Evolutionary conservation across 2,888 invertebrate species (phyloP).

Genomic region (Lasioglossum malachurum): DNA sequence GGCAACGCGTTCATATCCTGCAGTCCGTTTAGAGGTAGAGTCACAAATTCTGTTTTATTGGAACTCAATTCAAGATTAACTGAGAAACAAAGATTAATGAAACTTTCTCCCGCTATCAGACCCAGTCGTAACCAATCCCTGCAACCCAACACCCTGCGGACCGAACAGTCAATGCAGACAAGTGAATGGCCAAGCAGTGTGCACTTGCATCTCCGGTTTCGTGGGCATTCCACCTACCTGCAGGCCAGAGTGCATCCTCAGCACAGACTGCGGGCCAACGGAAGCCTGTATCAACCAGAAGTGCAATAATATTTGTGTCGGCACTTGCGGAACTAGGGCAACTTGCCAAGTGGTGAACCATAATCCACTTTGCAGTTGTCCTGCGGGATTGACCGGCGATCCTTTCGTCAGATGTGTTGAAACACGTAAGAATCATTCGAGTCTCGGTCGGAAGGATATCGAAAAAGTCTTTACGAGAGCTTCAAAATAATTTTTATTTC

Average conservation of each 20-base stretch:
- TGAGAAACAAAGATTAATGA: background rate
- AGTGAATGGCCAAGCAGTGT: constrained; percentile 88
- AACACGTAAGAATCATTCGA: constrained; percentile 72
- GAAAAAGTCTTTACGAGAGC: background rate
- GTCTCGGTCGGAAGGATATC: background rate
- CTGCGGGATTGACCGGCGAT: constrained; percentile 87
- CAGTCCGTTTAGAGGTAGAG: constrained; percentile 86
- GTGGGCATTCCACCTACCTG: constrained; percentile 89
- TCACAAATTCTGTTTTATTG: background rate
- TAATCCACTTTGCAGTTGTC: constrained; percentile 88
- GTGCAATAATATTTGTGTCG: constrained; percentile 87
- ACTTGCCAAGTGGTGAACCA: constrained; percentile 88
- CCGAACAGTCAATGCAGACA: constrained; percentile 89
- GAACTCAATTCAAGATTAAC: constrained; percentile 4
- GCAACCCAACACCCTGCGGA: constrained; percentile 89
- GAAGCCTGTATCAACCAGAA: constrained; percentile 89
- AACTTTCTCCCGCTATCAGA: constrained; percentile 24
- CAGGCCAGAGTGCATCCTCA: constrained; percentile 89
- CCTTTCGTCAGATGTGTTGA: constrained; percentile 88
- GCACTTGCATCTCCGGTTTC: constrained; percentile 88
- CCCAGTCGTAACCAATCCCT: constrained; percentile 82
- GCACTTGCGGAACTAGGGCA: constrained; percentile 87
- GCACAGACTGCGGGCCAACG: constrained; percentile 88
- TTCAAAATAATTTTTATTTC: constrained; percentile 16
- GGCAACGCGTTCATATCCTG: constrained; percentile 88